phyloP scores from a whole-genome alignment of 2,888 invertebrate species.

The Toxonevra muliebris region DNA sequence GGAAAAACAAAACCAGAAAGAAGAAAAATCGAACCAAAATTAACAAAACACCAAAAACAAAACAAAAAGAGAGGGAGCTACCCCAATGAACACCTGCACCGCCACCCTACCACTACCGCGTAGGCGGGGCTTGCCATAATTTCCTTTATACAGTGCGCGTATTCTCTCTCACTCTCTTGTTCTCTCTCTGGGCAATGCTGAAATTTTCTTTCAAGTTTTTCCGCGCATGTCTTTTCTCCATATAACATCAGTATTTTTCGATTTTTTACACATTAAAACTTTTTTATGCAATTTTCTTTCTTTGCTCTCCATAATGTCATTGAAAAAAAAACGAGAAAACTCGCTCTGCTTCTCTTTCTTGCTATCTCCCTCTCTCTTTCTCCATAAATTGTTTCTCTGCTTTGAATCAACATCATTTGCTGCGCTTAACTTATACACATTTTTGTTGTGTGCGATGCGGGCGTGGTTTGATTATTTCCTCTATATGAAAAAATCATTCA shows the following conservation, averaged over 20 bases:
- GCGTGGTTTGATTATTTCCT: no score
- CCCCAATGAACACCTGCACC: not conserved
- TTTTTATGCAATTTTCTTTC: not conserved
- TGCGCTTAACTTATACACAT: not conserved
- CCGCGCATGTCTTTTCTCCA: slow-evolving; percentile 16
- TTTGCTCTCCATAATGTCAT: not conserved
- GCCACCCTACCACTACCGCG: slow-evolving; percentile 15
- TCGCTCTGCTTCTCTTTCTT: slow-evolving; percentile 7
- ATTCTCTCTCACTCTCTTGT: slow-evolving; percentile 5
- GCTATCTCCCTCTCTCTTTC: slow-evolving; percentile 8
- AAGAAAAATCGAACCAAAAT: not conserved
- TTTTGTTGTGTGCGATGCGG: slow-evolving; percentile 12
- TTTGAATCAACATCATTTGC: not conserved
- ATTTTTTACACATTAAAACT: slow-evolving; percentile 2
- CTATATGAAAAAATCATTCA: not conserved
- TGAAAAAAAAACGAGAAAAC: not conserved
- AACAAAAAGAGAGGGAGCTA: slow-evolving; percentile 8
- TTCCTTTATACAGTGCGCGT: not conserved
- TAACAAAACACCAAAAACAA: not conserved
- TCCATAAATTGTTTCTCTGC: not conserved
- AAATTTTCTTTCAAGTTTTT: slow-evolving; percentile 16
- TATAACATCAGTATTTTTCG: slow-evolving; percentile 4
- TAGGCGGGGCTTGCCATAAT: slow-evolving; percentile 39
- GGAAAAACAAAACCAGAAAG: slow-evolving; percentile 12
- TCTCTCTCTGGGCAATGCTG: slow-evolving; percentile 18